Conservation (phyloP, 2,888 invertebrate genomes). For the Lasioglossum marginatum region DNA sequence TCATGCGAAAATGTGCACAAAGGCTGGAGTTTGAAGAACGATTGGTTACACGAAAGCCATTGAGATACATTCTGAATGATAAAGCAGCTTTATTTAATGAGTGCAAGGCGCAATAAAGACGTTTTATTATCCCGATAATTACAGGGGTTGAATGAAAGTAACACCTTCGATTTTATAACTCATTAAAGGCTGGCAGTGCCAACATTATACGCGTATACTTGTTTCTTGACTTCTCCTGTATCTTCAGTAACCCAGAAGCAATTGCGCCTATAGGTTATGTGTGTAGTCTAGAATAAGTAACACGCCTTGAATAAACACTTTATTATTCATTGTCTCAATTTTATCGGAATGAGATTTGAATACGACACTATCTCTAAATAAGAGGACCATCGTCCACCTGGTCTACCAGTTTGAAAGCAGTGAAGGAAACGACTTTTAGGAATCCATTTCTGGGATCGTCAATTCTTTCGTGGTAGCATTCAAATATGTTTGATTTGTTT, state of each 20-base stretch:
- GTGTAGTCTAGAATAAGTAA: neutral
- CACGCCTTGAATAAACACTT: neutral
- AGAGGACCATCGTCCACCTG: neutral
- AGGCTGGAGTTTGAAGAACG: neutral
- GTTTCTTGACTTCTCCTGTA: neutral
- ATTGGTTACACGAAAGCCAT: neutral
- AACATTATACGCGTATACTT: neutral
- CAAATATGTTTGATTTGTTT: neutral
- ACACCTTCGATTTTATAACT: constrained; percentile 7
- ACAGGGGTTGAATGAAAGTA: neutral
- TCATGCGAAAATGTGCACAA: neutral
- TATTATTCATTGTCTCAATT: neutral
- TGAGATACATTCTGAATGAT: neutral
- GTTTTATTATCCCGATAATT: neutral
- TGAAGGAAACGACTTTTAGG: neutral
- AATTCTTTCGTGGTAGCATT: neutral
- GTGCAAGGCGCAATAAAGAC: neutral
- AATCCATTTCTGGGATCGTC: neutral
- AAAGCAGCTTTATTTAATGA: neutral
- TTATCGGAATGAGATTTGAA: neutral
- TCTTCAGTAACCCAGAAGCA: neutral
- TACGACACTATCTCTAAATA: neutral
- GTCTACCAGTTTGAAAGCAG: neutral
- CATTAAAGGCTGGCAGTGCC: neutral
- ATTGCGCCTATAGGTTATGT: neutral